These are phyloP conservation scores for Ibycter americanus DNA, from an alignment of 2,797 vertebrate genomes.

Conservation along the genomic window DNA sequence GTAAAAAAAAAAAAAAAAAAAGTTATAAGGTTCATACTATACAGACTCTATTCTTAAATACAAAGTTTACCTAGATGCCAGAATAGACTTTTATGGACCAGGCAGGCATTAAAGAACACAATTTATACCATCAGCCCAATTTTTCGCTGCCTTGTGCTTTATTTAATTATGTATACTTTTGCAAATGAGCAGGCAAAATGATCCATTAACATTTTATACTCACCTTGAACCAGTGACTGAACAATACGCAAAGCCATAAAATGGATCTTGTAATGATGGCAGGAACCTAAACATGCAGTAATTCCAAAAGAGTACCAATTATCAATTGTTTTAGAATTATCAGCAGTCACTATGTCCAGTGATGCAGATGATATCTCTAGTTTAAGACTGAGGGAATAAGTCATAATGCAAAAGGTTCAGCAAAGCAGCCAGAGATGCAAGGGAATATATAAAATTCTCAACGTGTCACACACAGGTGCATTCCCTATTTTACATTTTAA, in stretches of 20 bases:
- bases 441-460: neutral
- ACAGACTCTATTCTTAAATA: neutral
- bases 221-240: neutral
- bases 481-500: neutral
- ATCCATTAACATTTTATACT: neutral
- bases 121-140: neutral
- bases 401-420: neutral
- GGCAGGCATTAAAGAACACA: neutral
- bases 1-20: neutral
- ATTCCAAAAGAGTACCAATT: neutral
- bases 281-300: neutral
- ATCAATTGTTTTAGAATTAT: neutral
- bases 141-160: neutral
- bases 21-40: neutral
- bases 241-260: neutral
- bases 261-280: neutral
- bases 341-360: neutral
- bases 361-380: neutral
- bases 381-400: neutral
- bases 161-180: neutral
- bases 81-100: neutral
- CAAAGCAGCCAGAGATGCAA: neutral
- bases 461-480: neutral
- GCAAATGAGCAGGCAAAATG: neutral
- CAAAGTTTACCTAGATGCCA: neutral